Percentiles rank a stretch among this genome's conserved stretches.
Evolutionary conservation across 2,113 vertebrate genomes (phyloP).

Genomic region (Pachypanchax playfairii): DNA sequence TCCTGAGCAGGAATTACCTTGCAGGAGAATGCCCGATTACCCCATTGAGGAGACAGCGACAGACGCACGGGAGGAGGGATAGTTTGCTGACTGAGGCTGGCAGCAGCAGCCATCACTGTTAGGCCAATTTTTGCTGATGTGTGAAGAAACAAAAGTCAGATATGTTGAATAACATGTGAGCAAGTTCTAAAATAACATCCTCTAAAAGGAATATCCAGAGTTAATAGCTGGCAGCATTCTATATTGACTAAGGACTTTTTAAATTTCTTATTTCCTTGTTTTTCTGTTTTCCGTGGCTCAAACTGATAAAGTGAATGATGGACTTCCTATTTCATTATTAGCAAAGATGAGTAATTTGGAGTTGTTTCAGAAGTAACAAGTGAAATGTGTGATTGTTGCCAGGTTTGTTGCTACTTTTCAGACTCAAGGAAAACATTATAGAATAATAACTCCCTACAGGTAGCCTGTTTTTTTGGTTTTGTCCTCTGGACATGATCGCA

Average conservation of each 20-base stretch:
- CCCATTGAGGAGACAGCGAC: slow-evolving; percentile 60
- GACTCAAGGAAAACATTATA: no score
- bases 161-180: not conserved
- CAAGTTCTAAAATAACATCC: not conserved
- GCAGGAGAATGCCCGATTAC: slow-evolving; percentile 75
- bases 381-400: no score
- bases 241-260: not conserved
- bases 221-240: not conserved
- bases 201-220: no score
- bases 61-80: slow-evolving; percentile 42
- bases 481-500: slow-evolving; percentile 52
- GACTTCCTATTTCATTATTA: not conserved
- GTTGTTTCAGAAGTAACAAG: no score
- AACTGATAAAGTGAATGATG: no score
- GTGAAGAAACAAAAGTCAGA: slow-evolving; percentile 2
- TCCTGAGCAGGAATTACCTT: slow-evolving; percentile 77
- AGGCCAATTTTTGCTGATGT: slow-evolving; percentile 1
- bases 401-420: no score
- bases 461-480: slow-evolving; percentile 2
- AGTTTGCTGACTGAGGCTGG: slow-evolving; percentile 33
- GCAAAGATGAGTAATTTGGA: no score
- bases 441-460: slow-evolving; percentile 2
- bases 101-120: slow-evolving; percentile 1
- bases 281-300: not conserved
- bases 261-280: not conserved